A percentile compares a stretch with the other conserved stretches of the same genome.
phyloP scores from a whole-genome alignment of 2,113 vertebrate species.

The Salvelinus namaycush region DNA sequence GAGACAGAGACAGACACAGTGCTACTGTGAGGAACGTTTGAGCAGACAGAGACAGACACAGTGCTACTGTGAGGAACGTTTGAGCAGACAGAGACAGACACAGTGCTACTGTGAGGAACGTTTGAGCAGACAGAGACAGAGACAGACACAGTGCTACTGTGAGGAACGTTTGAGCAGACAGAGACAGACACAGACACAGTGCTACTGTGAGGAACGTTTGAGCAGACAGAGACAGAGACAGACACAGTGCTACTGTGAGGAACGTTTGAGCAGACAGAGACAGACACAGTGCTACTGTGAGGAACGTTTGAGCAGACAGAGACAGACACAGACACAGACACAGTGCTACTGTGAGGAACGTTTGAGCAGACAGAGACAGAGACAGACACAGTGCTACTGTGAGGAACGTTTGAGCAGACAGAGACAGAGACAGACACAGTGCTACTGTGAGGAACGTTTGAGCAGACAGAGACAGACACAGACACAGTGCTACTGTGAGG shows the following conservation, averaged over 20 bases:
- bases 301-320: constrained; percentile 7
- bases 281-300: not conserved
- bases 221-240: too few relatives aligned
- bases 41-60: constrained; percentile 7
- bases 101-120: too few relatives aligned
- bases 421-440: not conserved
- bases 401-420: constrained; percentile 5
- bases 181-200: not conserved
- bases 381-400: not conserved
- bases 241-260: not conserved
- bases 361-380: constrained; percentile 21
- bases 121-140: constrained; percentile 21
- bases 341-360: too few relatives aligned
- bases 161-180: constrained; percentile 5
- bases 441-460: not conserved
- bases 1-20: not conserved
- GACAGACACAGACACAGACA: too few relatives aligned
- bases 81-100: constrained; percentile 15
- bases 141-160: not conserved
- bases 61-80: not conserved
- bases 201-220: not conserved
- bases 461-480: too few relatives aligned
- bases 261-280: constrained; percentile 11
- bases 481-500: not conserved
- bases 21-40: not conserved